Evolutionary conservation across 2,888 invertebrate species (phyloP).

Genomic region (Eurytoma californica): DNA sequence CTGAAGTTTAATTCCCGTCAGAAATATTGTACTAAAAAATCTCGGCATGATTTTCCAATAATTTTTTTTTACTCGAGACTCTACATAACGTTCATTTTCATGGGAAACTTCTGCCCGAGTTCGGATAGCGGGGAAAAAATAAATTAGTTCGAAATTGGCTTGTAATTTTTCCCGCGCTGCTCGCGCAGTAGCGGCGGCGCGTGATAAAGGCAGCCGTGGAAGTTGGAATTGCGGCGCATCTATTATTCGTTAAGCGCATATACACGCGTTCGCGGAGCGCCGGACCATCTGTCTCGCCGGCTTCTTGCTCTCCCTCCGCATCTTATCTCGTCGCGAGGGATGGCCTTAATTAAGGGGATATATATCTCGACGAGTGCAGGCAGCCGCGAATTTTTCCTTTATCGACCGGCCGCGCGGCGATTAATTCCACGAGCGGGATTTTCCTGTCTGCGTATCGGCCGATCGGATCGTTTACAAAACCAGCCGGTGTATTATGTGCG

Average conservation of each 20-base stretch:
- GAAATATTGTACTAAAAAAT: too few species aligned
- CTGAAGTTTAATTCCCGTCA: too few species aligned
- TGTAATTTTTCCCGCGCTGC: too few species aligned
- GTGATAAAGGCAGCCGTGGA: conserved; percentile 41
- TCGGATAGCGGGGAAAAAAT: too few species aligned
- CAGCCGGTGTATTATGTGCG: too few species aligned
- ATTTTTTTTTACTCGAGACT: too few species aligned
- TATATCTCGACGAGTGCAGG: conserved; percentile 28
- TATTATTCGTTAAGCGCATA: conserved; percentile 30
- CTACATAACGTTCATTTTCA: too few species aligned
- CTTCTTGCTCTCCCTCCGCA: conserved; percentile 11
- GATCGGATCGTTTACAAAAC: too few species aligned
- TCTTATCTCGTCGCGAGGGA: conserved; percentile 39
- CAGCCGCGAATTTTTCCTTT: conserved; percentile 31
- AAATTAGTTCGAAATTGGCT: too few species aligned
- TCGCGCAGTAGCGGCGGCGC: background rate
- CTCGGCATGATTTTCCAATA: too few species aligned
- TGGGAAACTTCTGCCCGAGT: too few species aligned
- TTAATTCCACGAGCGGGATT: conserved; percentile 32
- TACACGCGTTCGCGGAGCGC: background rate
- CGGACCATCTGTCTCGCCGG: conserved; percentile 17
- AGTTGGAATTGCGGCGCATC: conserved; percentile 44
- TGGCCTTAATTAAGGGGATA: conserved; percentile 50
- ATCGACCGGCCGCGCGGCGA: conserved; percentile 30
- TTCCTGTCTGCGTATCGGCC: too few species aligned